Percentiles rank a stretch among this genome's conserved stretches.
These are phyloP conservation scores for Kradibia gibbosae DNA, from an alignment of 1,140 invertebrate genomes.

Conservation along the genomic window DNA sequence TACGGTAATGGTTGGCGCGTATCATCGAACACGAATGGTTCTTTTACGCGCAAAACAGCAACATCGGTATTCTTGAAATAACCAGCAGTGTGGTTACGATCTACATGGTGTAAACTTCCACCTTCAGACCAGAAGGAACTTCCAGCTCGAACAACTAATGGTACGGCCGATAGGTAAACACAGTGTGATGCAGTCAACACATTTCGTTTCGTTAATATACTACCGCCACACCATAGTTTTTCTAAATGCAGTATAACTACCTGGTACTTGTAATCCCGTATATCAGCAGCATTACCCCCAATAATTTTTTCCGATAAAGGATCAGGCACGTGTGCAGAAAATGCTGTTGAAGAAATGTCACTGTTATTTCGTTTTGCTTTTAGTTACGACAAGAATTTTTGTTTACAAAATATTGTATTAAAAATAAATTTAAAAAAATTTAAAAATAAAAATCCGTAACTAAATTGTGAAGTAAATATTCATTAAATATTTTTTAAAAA, in stretches of 20 bases:
- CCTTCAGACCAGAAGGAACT: too few species aligned
- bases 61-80: not conserved
- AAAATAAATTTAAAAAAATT: too few species aligned
- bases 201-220: slow-evolving; percentile 74
- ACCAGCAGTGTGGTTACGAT: not conserved
- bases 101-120: not conserved
- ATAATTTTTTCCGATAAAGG: slow-evolving; percentile 69
- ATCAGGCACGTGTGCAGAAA: too few species aligned
- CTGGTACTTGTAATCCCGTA: slow-evolving; percentile 77
- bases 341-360: too few species aligned
- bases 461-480: too few species aligned
- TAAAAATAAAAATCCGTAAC: too few species aligned
- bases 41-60: not conserved
- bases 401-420: too few species aligned
- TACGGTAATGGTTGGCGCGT: not conserved
- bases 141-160: not conserved
- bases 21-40: slow-evolving; percentile 55
- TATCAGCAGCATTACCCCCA: slow-evolving; percentile 75
- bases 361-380: too few species aligned
- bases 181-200: slow-evolving; percentile 80
- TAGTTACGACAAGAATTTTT: too few species aligned
- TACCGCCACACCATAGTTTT: slow-evolving; percentile 77
- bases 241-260: slow-evolving; percentile 71
- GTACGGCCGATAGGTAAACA: not conserved
- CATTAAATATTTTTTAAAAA: too few species aligned